Evolutionary conservation across 2,113 vertebrate genomes (phyloP), one percentile per base, ranked within the genome.

Genomic region (Nothobranchius kuhntae): DNA sequence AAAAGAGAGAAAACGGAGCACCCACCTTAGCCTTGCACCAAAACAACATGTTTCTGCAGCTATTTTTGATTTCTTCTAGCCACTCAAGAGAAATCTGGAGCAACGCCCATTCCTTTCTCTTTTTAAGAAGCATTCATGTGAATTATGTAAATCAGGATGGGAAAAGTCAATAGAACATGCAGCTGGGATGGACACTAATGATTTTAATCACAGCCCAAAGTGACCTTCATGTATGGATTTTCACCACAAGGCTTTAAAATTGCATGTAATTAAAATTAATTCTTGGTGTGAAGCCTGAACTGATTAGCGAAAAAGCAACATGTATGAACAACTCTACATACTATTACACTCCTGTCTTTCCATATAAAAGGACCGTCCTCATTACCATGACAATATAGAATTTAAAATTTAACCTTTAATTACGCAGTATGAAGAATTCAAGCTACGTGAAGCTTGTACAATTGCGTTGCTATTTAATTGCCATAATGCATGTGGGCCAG

Each of bases 251-350:
- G 74, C 58, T 3, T 86, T 68, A 85, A 86, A 86, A 74, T 21
- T 87, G 60, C 60, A 71, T 62, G 65, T 66, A 77, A 81, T 79
- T 71, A 79, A 87, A 84, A 71, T 42, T 61, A 73, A 80, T 68
- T 80, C 13, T 68, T 54, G 9, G 7, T 66, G 51, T 58, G 69
- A 75, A 64, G 51, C 14, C 30, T 60, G 38, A 12, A 53, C 46
- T 30, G 4, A 30, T 1, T 30, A 3, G 30, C 30, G 0, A 30
- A 3, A 30, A 30, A 4, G 30, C 30, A 30, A 30, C 30, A 4
- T 50, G 9, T n/a, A 17, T 3, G 15, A 53, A 47, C 13, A 35
- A 3, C 48, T 70, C 7, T 50, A 53, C 58, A 42, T 8, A 51
- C 48, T 68, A 42, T 52, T 40, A 44, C 14, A 61, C 46, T 61